Conservation (phyloP, 2,888 invertebrate species). For the Cheilosia scutellata region DNA sequence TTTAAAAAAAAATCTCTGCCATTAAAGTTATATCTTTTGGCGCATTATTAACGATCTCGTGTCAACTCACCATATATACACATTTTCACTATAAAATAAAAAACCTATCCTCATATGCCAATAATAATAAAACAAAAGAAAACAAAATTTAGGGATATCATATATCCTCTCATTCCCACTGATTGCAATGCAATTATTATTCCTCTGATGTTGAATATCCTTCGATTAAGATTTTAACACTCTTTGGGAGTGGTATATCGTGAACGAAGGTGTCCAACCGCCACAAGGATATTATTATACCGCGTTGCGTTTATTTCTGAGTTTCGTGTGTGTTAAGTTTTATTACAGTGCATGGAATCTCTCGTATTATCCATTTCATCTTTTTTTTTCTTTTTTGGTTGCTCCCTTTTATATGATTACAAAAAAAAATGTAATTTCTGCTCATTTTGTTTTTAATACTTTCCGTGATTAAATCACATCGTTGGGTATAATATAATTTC, state of each 20-base stretch:
- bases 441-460: conserved; percentile 33
- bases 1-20: conserved; percentile 40
- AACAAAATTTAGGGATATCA: conserved; percentile 47
- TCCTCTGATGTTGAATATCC: conserved; percentile 59
- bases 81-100: conserved; percentile 30
- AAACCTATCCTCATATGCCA: conserved; percentile 46
- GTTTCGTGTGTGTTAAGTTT: conserved; percentile 45
- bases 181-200: conserved; percentile 71
- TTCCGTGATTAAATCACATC: conserved; percentile 44
- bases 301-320: conserved; percentile 3
- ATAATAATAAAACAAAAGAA: conserved; percentile 53
- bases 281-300: conserved; percentile 16
- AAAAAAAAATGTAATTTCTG: conserved; percentile 43
- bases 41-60: conserved; percentile 67
- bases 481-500: conserved; percentile 19
- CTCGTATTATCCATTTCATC: conserved; percentile 1
- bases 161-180: conserved; percentile 47
- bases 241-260: conserved; percentile 15
- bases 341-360: conserved; percentile 11
- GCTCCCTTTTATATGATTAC: conserved; percentile 42
- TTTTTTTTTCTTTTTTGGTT: neutral
- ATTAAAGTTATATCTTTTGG: conserved; percentile 48
- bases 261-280: neutral
- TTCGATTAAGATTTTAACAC: conserved; percentile 52
- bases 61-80: conserved; percentile 45